Percentiles rank a stretch among this genome's conserved stretches.
Conservation (phyloP, 2,113 vertebrate species). For the Tupaia chinensis region DNA sequence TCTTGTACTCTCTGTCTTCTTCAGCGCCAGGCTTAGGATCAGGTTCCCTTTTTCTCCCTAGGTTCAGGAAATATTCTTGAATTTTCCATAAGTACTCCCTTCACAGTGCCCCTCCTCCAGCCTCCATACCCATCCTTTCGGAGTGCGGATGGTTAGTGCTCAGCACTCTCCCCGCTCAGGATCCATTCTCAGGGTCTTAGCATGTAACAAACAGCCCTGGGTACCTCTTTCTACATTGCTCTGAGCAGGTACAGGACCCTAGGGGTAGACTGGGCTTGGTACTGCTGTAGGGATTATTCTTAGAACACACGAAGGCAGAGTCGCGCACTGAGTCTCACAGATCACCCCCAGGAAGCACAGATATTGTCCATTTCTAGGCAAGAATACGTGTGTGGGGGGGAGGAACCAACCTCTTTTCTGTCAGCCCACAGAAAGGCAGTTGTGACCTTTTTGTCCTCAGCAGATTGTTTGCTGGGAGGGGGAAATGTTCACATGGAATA, state of each 20-base stretch:
- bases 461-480: slow-evolving; percentile 83
- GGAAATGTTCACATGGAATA: slow-evolving; percentile 78
- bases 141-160: not conserved
- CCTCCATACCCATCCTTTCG: too few relatives aligned
- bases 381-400: not conserved
- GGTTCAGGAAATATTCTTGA: not conserved
- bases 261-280: not conserved
- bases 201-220: not conserved
- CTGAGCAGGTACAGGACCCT: not conserved
- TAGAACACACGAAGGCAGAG: not conserved
- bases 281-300: not conserved
- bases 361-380: slow-evolving; percentile 13
- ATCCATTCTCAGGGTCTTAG: not conserved
- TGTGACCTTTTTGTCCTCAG: slow-evolving; percentile 87
- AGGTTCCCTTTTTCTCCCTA: not conserved
- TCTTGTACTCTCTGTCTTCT: not conserved
- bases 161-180: not conserved
- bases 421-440: slow-evolving; percentile 74
- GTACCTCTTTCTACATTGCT: not conserved
- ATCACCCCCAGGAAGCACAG: not conserved
- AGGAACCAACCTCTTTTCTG: slow-evolving; percentile 52
- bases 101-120: not conserved
- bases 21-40: not conserved
- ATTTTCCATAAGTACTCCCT: not conserved
- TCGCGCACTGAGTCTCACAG: not conserved